Base-by-base conservation (phyloP, 2,113 vertebrate species). In the Spheniscus mendiculus region DNA sequence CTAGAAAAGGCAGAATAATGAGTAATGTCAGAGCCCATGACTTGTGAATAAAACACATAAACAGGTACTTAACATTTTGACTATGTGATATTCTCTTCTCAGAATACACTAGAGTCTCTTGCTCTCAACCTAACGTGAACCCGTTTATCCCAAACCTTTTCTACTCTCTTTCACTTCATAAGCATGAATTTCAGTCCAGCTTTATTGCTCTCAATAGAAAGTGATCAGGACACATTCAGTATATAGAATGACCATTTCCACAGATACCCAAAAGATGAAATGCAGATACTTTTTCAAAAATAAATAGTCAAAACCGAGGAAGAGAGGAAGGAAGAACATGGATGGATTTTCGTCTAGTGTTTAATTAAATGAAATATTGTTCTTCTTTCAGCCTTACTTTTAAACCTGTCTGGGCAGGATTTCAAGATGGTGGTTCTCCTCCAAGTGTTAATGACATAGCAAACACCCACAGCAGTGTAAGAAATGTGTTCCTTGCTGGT, bases 381-480 rank as follows among this genome's bases (percentile, higher is more conserved):
- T 65, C 61, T 73, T 80, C 53, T 73, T 73, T 55, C 84, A 87
- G 76, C 67, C 52, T 85, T 38, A 34, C 67, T 94, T 93, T 52
- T 65, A 85, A 96, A 88, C 93, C 67, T 96, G 96, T 50, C 91
- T 86, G 93, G 78, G 93, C 95, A 97, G 81, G 93, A 86, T 62
- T 71, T 73, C 67, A 83, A 83, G 84, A 93, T 93, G 87, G 84
- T 93, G 74, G 45, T 86, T 94, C 84, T 96, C 74, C 82, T 89
- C 89, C 87, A 83, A 96, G 91, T 86, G 96, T 56, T 94, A 95
- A 97, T 94, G 94, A 90, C 74, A 94, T 32, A 79, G 89, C 89
- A 63, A 94, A 97, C 96, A 91, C 95, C 71, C 82, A 83, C 89
- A 88, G 91, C 67, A 93, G 89, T 36, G 30, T 44, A 83, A 88